A percentile compares a stretch with the other conserved stretches of the same genome.
Evolutionary conservation across 2,113 vertebrate species (phyloP).

Genomic region (Cepphus grylle): DNA sequence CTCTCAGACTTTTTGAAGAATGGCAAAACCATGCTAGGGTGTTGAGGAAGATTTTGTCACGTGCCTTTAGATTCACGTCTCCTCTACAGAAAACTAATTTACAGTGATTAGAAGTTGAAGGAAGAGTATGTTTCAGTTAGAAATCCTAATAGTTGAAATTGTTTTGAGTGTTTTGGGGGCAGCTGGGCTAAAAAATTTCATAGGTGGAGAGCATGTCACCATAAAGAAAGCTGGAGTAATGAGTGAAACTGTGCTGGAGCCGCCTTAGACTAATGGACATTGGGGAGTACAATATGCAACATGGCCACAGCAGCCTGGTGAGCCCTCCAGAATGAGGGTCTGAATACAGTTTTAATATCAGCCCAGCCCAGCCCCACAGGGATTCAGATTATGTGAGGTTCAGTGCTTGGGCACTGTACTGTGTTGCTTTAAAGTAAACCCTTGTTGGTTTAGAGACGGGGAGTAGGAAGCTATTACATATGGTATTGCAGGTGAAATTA

Average conservation of each 20-base stretch:
- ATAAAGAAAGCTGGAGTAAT: neutral
- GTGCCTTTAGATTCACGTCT: fast-evolving
- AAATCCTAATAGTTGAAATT: neutral
- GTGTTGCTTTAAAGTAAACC: neutral
- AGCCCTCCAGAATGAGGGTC: neutral
- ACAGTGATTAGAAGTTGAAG: neutral
- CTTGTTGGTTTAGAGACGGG: neutral
- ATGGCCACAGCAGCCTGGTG: neutral
- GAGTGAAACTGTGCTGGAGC: neutral
- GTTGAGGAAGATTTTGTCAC: neutral
- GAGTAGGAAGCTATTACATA: neutral
- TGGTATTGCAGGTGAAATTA: neutral
- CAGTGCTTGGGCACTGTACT: neutral
- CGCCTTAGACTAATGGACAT: neutral
- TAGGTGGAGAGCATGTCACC: neutral
- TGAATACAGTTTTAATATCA: neutral
- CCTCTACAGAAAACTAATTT: neutral
- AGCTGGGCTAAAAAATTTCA: neutral
- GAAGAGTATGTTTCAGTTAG: neutral
- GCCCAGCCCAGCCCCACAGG: neutral
- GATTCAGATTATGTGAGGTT: neutral
- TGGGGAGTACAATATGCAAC: neutral
- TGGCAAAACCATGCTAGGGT: neutral
- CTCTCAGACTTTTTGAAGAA: neutral
- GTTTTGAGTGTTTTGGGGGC: neutral